phyloP scores from a whole-genome alignment of 2,888 invertebrate genomes.

The Chironomus riparius region DNA sequence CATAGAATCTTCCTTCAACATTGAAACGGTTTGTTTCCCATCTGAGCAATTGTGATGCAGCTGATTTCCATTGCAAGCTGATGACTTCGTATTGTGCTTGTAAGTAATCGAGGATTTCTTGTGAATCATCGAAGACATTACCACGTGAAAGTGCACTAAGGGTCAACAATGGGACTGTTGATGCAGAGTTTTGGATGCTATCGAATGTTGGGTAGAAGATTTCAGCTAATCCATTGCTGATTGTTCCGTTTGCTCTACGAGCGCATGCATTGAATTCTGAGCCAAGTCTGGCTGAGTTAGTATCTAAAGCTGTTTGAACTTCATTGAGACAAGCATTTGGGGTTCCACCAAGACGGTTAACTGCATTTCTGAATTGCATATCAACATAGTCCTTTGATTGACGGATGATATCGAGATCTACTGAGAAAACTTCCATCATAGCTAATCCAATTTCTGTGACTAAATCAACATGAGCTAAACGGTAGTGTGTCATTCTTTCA shows the following conservation, averaged over 20 bases:
- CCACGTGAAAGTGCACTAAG: constrained; percentile 7
- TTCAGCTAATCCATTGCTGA: not conserved
- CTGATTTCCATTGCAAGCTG: not conserved
- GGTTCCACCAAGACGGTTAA: not conserved
- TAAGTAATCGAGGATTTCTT: constrained; percentile 18
- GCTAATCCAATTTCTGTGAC: not conserved
- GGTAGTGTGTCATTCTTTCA: not conserved
- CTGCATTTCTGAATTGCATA: not conserved
- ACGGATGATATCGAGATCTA: not conserved
- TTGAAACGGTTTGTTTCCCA: constrained; percentile 11
- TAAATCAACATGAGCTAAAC: constrained; percentile 10
- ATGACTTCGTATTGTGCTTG: not conserved
- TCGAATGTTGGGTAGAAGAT: constrained; percentile 19
- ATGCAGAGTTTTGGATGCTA: not conserved
- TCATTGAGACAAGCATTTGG: constrained; percentile 4
- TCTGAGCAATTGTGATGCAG: constrained; percentile 13
- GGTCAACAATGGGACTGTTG: not conserved
- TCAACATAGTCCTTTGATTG: not conserved
- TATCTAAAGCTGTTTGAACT: not conserved
- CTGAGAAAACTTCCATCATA: constrained; percentile 4
- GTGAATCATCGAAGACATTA: constrained; percentile 15
- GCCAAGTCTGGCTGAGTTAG: not conserved
- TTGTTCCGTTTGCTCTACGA: not conserved
- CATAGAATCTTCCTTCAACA: constrained; percentile 12
- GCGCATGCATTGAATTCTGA: not conserved